Conservation (phyloP, 2,113 vertebrate species). For the Pelodiscus sinensis region DNA sequence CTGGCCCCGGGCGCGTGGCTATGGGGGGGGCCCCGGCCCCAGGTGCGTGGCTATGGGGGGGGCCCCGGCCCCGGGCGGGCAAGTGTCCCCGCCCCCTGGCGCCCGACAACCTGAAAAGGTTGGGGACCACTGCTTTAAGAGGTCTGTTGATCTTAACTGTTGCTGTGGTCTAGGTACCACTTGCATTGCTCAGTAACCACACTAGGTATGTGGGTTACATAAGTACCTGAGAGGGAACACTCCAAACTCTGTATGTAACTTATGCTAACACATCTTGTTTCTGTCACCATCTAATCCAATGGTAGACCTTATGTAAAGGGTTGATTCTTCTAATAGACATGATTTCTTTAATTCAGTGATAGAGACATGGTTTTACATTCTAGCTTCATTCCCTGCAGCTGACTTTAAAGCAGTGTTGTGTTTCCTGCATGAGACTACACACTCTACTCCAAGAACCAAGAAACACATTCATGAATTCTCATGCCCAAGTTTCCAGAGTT, state of each 20-base stretch:
- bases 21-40: too few relatives aligned
- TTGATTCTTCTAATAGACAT: background rate
- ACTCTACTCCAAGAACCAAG: slow-evolving; percentile 7
- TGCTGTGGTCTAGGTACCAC: too few relatives aligned
- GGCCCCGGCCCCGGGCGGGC: too few relatives aligned
- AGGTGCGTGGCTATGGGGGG: too few relatives aligned
- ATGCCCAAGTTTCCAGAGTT: slow-evolving; percentile 48
- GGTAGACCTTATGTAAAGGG: background rate
- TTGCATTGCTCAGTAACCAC: too few relatives aligned
- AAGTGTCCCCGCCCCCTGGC: too few relatives aligned
- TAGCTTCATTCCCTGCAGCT: background rate
- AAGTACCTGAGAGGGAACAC: background rate
- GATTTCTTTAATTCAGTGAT: background rate
- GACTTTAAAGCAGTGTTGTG: background rate
- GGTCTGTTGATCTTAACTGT: too few relatives aligned
- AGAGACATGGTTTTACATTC: background rate
- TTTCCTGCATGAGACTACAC: slow-evolving; percentile 19
- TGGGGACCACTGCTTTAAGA: too few relatives aligned
- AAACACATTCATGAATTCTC: slow-evolving; percentile 29
- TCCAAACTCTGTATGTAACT: background rate
- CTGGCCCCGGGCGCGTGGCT: too few relatives aligned
- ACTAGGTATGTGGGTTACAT: too few relatives aligned
- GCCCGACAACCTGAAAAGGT: too few relatives aligned
- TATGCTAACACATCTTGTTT: background rate
- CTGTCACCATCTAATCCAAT: background rate